Conservation (phyloP, 2,888 invertebrate species). For the Alcis repandata region DNA sequence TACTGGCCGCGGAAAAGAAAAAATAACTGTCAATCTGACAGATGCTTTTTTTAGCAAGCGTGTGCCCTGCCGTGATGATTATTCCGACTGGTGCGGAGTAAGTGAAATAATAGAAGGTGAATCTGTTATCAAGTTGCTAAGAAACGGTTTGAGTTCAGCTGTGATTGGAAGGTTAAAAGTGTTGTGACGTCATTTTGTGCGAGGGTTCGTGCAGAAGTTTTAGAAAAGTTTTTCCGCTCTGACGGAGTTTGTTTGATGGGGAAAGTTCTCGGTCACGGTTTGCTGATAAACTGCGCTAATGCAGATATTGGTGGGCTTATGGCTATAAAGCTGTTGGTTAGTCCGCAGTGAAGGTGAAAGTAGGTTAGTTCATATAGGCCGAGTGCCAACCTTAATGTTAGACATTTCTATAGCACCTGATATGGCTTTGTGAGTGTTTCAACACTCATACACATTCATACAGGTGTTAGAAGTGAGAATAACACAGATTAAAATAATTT, state of each 20-base stretch:
- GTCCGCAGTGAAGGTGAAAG: not conserved
- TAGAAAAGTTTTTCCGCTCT: conserved; percentile 9
- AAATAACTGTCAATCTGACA: conserved; percentile 28
- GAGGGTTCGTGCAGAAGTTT: conserved; percentile 27
- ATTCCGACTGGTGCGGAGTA: conserved; percentile 18
- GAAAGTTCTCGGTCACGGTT: conserved; percentile 39
- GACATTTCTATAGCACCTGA: no score
- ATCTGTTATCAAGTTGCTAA: conserved; percentile 73
- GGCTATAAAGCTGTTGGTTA: not conserved
- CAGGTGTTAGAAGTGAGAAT: not conserved
- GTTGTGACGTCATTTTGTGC: conserved; percentile 38
- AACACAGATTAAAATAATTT: no score
- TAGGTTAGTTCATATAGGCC: no score
- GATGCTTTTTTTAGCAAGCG: conserved; percentile 15
- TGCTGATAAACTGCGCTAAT: conserved; percentile 26
- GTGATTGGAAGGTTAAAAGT: conserved; percentile 33
- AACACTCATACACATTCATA: not conserved
- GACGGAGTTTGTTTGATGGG: conserved; percentile 20
- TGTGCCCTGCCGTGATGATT: conserved; percentile 11
- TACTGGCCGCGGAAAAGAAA: conserved; percentile 28
- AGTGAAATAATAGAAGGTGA: conserved; percentile 23
- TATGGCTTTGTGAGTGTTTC: not conserved
- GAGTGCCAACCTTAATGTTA: no score
- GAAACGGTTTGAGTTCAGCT: conserved; percentile 53
- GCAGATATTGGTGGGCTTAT: conserved; percentile 9